phyloP scores from a whole-genome alignment of 2,888 invertebrate species.

The Salpingus planirostris region DNA sequence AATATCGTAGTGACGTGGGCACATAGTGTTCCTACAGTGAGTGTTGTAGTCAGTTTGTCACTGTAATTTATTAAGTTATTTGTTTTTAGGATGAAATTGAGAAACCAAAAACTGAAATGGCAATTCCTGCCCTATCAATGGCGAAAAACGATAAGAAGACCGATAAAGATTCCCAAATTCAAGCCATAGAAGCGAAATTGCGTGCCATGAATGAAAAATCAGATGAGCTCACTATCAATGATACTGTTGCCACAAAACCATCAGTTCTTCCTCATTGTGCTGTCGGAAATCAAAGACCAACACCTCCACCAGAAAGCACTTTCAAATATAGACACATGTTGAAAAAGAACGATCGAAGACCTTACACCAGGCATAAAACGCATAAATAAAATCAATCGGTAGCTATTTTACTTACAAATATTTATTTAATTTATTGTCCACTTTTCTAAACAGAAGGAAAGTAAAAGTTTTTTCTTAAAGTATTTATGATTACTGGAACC shows the following conservation, averaged over 20 bases:
- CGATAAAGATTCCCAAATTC: slow-evolving; percentile 72
- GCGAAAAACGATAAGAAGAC: slow-evolving; percentile 52
- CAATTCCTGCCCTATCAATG: slow-evolving; percentile 69
- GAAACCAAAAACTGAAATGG: slow-evolving; percentile 64
- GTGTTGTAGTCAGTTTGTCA: slow-evolving; percentile 10
- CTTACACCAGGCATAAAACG: too few species aligned
- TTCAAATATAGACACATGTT: too few species aligned
- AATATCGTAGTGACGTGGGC: slow-evolving; percentile 74
- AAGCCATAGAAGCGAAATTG: slow-evolving; percentile 81
- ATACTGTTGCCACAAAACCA: slow-evolving; percentile 54
- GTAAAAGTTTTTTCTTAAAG: slow-evolving; percentile 22
- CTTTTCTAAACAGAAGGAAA: too few species aligned
- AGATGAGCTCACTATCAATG: slow-evolving; percentile 65
- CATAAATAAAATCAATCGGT: too few species aligned
- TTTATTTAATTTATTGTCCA: too few species aligned
- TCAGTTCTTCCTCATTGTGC: slow-evolving; percentile 64
- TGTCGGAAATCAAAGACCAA: too few species aligned
- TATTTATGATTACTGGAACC: slow-evolving; percentile 19
- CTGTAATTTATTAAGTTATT: not conserved
- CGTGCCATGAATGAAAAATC: slow-evolving; percentile 64
- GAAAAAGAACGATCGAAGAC: too few species aligned
- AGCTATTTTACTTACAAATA: too few species aligned
- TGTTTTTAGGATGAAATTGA: slow-evolving; percentile 67
- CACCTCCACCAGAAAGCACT: too few species aligned
- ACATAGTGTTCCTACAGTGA: slow-evolving; percentile 60